Base-by-base conservation (phyloP, 2,888 invertebrate species). In the Hypomecis atomaria region DNA sequence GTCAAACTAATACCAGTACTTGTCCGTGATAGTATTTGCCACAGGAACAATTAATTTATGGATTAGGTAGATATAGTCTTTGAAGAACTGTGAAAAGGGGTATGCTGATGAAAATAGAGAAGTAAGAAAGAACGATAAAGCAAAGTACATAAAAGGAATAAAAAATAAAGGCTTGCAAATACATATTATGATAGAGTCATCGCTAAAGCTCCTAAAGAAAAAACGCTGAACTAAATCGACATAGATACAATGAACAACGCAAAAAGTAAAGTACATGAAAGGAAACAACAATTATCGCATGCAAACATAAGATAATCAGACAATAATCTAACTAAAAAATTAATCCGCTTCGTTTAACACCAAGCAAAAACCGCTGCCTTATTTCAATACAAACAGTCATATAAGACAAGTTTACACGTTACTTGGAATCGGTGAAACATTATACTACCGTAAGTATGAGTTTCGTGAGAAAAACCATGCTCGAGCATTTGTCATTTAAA, bases 261-360 rank as follows among this genome's bases (percentile, higher is more conserved):
- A 48, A 8, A 34, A n/a, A 49, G 11, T 8, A 42, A 36, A 48
- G 4, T 11, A 53, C 33, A 8, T 43, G 42, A 36, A 43, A 58
- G 10, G 45, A 58, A 54, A 53, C n/a, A 36, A 50, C 37, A 53
- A 63, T 58, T 48, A 63, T 33, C 58, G 43, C 62, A 54, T 58
- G 47, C 58, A 63, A 63, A 57, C 52, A 52, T 37, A 40, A 47
- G 36, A 42, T 53, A 62, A 56, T 57, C 43, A 37, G 42, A 53
- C 34, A 36, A 10, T 11, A 59, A 60, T 54, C 48, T 54, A 34
- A 54, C 48, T 8, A 48, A 48, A 58, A 63, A 63, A 49, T 48
- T 58, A 53, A 13, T 49, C 37, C 58, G 58, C 62, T 63, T 63
- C 62, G 62, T 58, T 63, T 58, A 63, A 48, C 62, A 58, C 7